Evolutionary conservation across 2,888 invertebrate species (phyloP), one percentile per base, ranked within the genome.

Genomic region (Chamaedrilus cognettii): DNA sequence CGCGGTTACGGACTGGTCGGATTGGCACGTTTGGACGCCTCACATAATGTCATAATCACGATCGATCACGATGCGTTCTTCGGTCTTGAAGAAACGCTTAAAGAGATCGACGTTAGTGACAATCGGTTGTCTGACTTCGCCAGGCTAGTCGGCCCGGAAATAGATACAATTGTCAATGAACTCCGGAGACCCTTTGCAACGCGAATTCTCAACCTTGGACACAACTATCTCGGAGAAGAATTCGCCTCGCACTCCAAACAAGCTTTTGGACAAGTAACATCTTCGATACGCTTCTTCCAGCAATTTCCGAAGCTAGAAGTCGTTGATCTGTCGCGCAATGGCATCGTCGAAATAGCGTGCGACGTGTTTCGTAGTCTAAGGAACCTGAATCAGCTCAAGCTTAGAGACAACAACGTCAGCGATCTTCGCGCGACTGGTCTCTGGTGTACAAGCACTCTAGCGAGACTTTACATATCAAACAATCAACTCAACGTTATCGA

Each of bases 401-500:
- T 75, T 34, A 58, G 57, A 28, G 55, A 60, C n/a, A 75, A 75
- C 57, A 56, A 42, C 19, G 57, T 75, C 33, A 31, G 26, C 4
- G 31, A 61, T 23, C 57, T 74, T 23, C 34, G 49, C 11, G 66
- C 70, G 28, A 33, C 67, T 23, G 35, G 51, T 1, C 35, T 75
- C 7, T 28, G 31, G 5, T 66, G 72, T 33, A 63, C 70, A 28
- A 30, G 34, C 23, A 57, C 70, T 0, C 64, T 75, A 30, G 67
- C 66, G n/a, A 71, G 65, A 31, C 68, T 75, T 42, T 61, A 65
- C 11, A n/a, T 75, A 32, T 34, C 72, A 1, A 56, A 63, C 35
- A 75, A 75, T 55, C 49, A 50, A 19, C 28, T 75, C 61, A 49
- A 33, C 7, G 30, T 31, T 15, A 68, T 74, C 2, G 70, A 74